phyloP scores from a whole-genome alignment of 2,888 invertebrate genomes.

The Sinopyrophorus schimmeli region DNA sequence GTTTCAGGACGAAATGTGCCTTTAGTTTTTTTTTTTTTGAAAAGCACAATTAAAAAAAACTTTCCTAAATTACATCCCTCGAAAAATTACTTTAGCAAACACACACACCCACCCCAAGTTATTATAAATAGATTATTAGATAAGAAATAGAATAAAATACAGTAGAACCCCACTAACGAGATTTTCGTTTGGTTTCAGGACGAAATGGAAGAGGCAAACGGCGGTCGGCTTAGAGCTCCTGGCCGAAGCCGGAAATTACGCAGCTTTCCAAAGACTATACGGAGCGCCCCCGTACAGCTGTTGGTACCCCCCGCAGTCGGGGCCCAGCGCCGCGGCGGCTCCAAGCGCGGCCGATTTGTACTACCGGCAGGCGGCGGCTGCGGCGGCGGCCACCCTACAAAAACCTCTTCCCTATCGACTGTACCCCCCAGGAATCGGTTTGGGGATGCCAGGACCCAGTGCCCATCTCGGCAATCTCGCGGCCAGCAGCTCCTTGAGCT shows the following conservation, averaged over 20 bases:
- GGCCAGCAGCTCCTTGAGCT: constrained; percentile 67
- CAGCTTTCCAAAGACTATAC: constrained; percentile 95
- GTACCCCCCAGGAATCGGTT: constrained; percentile 62
- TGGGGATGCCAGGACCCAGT: constrained; percentile 70
- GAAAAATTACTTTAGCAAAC: constrained; percentile 30
- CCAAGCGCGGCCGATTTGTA: constrained; percentile 75
- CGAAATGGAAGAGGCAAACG: constrained; percentile 99
- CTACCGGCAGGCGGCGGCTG: constrained; percentile 79
- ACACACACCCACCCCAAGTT: constrained; percentile 37
- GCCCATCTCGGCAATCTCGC: constrained; percentile 69
- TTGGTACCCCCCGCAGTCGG: constrained; percentile 64
- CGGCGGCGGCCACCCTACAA: constrained; percentile 76
- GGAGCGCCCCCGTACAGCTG: constrained; percentile 74
- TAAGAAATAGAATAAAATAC: too few relatives aligned
- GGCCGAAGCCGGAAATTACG: constrained; percentile 97
- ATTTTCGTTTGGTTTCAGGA: constrained; percentile 65
- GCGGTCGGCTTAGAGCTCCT: constrained; percentile 95
- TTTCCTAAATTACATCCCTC: constrained; percentile 1
- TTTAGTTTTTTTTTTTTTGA: too few relatives aligned
- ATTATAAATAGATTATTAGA: constrained; percentile 51
- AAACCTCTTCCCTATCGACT: constrained; percentile 83
- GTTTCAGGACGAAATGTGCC: too few relatives aligned
- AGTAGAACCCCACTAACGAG: too few relatives aligned
- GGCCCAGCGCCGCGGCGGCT: constrained; percentile 63
- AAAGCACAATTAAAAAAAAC: too few relatives aligned